Evolutionary conservation across 2,797 vertebrate genomes (phyloP).

Genomic region (Molossus alvarezi): DNA sequence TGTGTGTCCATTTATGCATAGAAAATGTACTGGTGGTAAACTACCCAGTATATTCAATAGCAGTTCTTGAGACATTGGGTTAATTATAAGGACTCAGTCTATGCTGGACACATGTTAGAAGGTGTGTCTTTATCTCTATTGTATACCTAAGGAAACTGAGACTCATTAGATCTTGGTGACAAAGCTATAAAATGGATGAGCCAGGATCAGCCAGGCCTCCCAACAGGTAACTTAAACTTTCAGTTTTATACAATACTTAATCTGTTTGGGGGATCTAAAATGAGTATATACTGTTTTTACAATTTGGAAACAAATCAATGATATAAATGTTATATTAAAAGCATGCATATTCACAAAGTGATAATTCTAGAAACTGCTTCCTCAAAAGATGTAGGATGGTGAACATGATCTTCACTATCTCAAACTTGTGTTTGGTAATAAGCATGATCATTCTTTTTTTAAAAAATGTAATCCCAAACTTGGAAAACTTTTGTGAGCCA

Average conservation of each 20-base stretch:
- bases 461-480: constrained; percentile 15
- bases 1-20: background rate
- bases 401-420: background rate
- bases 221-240: constrained; percentile 31
- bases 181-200: background rate
- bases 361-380: background rate
- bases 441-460: background rate
- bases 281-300: background rate
- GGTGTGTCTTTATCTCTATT: background rate
- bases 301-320: constrained; percentile 23
- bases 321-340: background rate
- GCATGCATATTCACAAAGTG: background rate
- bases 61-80: background rate
- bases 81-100: background rate
- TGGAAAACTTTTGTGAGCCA: constrained; percentile 43
- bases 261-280: background rate
- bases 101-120: background rate
- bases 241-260: background rate
- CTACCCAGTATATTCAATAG: background rate
- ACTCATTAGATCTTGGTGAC: background rate
- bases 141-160: constrained; percentile 2
- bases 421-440: background rate
- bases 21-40: background rate
- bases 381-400: background rate
- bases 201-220: background rate